These are phyloP conservation scores for Sebastes schlegelii DNA, from an alignment of 2,113 vertebrate species.

Conservation along the genomic window DNA sequence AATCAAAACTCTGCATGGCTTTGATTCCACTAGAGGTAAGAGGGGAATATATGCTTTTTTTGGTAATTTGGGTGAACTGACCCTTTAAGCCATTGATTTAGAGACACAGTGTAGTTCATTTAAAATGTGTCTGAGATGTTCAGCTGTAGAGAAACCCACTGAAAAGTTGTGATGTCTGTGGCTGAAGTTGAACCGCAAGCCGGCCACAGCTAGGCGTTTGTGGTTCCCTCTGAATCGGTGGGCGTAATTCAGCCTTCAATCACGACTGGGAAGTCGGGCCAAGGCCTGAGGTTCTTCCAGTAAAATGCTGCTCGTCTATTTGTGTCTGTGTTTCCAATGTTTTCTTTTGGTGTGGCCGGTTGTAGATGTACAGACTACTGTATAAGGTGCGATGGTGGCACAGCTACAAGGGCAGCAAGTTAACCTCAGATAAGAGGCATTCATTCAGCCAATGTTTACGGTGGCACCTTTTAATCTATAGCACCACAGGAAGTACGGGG, in stretches of 20 bases:
- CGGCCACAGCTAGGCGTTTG: constrained; percentile 19
- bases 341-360: constrained; percentile 3
- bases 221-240: constrained; percentile 32
- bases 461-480: constrained; percentile 33
- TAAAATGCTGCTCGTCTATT: constrained; percentile 53
- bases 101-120: background rate
- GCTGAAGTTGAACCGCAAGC: constrained; percentile 8
- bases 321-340: constrained; percentile 30
- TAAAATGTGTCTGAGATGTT: background rate
- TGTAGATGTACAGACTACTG: background rate
- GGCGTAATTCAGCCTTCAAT: constrained; percentile 10
- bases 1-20: background rate
- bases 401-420: constrained; percentile 8
- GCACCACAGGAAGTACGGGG: constrained; percentile 60
- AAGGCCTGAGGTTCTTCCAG: constrained; percentile 56
- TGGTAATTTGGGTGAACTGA: background rate
- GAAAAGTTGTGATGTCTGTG: constrained; percentile 55
- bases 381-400: background rate
- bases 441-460: constrained; percentile 32
- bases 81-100: background rate
- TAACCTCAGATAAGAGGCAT: constrained; percentile 8
- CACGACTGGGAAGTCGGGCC: constrained; percentile 33
- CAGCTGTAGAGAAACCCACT: constrained; percentile 11
- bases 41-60: background rate
- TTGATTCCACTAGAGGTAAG: background rate